These are phyloP conservation scores for Gambelia wislizenii DNA, from an alignment of 2,797 vertebrate species.

Conservation along the genomic window DNA sequence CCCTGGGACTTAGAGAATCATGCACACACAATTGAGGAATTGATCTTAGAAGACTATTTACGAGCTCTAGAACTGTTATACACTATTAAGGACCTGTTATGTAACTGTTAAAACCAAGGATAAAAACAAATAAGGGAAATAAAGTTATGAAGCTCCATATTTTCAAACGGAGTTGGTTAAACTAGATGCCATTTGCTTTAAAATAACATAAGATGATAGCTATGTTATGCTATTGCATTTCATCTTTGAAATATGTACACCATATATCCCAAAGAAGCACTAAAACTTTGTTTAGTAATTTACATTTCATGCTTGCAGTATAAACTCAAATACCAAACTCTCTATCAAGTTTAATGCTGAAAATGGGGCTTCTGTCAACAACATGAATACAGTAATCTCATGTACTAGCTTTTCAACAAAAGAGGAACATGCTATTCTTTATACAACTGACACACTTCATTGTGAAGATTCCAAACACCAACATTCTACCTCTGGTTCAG, in stretches of 20 bases:
- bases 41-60: background rate
- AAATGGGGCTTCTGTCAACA: background rate
- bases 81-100: background rate
- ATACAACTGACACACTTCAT: background rate
- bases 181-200: background rate
- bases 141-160: background rate
- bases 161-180: background rate
- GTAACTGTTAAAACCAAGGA: background rate
- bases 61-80: background rate
- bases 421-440: background rate
- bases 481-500: rapidly evolving
- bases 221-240: background rate
- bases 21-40: background rate
- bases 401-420: background rate
- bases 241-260: background rate
- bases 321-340: background rate
- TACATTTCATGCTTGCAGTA: background rate
- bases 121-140: background rate
- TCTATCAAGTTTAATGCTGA: background rate
- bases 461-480: background rate
- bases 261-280: background rate
- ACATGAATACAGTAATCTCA: background rate
- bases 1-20: background rate
- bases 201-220: background rate
- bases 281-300: background rate